Evolutionary conservation across 2,888 invertebrate genomes (phyloP).

Genomic region (Eupithecia inturbata): DNA sequence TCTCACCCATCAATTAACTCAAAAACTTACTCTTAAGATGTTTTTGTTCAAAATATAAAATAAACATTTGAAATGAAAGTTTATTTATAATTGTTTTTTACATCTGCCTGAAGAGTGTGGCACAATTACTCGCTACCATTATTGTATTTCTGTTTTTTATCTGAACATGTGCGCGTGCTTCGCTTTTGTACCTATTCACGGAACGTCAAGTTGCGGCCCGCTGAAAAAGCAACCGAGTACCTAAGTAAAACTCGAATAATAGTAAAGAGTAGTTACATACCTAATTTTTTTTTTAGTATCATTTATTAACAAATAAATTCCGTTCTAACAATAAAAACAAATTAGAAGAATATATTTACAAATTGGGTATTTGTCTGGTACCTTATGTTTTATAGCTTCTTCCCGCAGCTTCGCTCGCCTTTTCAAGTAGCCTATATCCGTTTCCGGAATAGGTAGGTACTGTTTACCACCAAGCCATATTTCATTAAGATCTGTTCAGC

Average conservation of each 20-base stretch:
- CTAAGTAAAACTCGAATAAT: neutral
- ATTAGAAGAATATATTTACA: too few relatives aligned
- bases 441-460: too few relatives aligned
- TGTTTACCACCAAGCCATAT: too few relatives aligned
- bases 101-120: slow-evolving; percentile 69
- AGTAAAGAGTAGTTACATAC: neutral
- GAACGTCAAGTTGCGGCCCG: slow-evolving; percentile 51
- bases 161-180: slow-evolving; percentile 71
- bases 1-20: slow-evolving; percentile 28
- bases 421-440: too few relatives aligned
- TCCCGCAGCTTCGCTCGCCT: too few relatives aligned
- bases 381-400: too few relatives aligned
- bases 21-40: slow-evolving; percentile 24
- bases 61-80: slow-evolving; percentile 68
- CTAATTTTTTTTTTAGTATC: too few relatives aligned
- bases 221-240: slow-evolving; percentile 17
- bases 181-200: slow-evolving; percentile 55
- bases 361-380: too few relatives aligned
- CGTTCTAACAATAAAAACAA: too few relatives aligned
- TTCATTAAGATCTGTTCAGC: too few relatives aligned
- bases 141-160: slow-evolving; percentile 74
- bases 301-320: too few relatives aligned
- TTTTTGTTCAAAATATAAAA: slow-evolving; percentile 39
- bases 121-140: slow-evolving; percentile 78
- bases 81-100: slow-evolving; percentile 73